Conservation (phyloP, 2,888 invertebrate species). For the Sialis fuliginosa region DNA sequence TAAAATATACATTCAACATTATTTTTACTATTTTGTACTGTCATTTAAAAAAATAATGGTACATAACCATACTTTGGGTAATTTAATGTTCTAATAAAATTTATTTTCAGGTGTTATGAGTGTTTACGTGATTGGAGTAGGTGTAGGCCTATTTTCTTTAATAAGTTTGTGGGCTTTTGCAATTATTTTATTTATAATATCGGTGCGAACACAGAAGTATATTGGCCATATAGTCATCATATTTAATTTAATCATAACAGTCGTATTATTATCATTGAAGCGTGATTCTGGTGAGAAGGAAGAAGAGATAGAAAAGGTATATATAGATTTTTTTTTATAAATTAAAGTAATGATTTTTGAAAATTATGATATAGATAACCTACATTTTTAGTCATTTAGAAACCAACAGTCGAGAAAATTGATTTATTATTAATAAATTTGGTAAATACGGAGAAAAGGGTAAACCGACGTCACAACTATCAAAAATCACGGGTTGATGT, state of each 20-base stretch:
- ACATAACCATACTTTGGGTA: neutral
- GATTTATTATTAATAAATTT: no score
- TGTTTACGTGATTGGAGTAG: conserved; percentile 22
- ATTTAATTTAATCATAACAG: conserved; percentile 34
- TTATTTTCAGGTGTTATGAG: conserved; percentile 18
- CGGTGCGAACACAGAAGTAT: conserved; percentile 43
- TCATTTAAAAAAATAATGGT: no score
- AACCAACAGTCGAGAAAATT: no score
- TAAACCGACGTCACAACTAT: no score
- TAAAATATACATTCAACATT: no score
- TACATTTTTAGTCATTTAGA: no score
- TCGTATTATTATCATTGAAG: conserved; percentile 27
- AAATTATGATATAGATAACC: neutral
- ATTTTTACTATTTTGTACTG: no score
- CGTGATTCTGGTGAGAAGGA: conserved; percentile 13
- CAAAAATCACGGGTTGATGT: no score
- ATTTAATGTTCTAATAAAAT: conserved; percentile 1
- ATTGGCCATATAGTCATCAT: conserved; percentile 41
- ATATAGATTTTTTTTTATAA: neutral
- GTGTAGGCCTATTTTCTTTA: conserved; percentile 47
- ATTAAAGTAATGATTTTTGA: neutral
- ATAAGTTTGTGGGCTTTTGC: conserved; percentile 44
- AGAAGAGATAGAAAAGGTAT: neutral
- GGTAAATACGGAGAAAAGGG: no score
- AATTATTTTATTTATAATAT: conserved; percentile 41